phyloP scores from a whole-genome alignment of 2,113 vertebrate species.

The Enhydra lutris region DNA sequence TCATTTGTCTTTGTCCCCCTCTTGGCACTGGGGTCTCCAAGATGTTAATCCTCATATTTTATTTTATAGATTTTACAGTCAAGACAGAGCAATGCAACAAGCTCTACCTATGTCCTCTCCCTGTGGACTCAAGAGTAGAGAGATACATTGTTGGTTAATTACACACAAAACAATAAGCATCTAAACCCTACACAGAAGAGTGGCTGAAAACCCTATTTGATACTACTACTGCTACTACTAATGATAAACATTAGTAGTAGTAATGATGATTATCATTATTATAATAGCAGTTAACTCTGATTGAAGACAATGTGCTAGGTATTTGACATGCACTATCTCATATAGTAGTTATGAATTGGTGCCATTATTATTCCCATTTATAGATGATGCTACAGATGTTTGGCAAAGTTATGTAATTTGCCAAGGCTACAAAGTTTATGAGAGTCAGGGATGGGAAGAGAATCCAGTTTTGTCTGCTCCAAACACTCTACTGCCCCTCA shows the following conservation, averaged over 20 bases:
- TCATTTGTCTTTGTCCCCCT: neutral
- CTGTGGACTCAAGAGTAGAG: neutral
- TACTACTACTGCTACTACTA: neutral
- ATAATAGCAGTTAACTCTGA: neutral
- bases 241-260: neutral
- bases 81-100: neutral
- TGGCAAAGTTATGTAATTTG: neutral
- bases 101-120: neutral
- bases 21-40: neutral
- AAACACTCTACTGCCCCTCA: neutral
- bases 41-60: neutral
- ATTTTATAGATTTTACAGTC: constrained; percentile 14
- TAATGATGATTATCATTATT: neutral
- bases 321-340: neutral
- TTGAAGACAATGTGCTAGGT: neutral
- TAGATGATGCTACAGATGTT: neutral
- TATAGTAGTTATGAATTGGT: neutral
- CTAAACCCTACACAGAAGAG: neutral
- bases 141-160: neutral
- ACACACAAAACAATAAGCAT: neutral
- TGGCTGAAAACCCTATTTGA: neutral
- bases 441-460: neutral
- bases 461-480: neutral
- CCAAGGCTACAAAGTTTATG: neutral
- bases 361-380: neutral